These are phyloP conservation scores for Boloria selene DNA, from an alignment of 2,888 invertebrate species.

Conservation along the genomic window DNA sequence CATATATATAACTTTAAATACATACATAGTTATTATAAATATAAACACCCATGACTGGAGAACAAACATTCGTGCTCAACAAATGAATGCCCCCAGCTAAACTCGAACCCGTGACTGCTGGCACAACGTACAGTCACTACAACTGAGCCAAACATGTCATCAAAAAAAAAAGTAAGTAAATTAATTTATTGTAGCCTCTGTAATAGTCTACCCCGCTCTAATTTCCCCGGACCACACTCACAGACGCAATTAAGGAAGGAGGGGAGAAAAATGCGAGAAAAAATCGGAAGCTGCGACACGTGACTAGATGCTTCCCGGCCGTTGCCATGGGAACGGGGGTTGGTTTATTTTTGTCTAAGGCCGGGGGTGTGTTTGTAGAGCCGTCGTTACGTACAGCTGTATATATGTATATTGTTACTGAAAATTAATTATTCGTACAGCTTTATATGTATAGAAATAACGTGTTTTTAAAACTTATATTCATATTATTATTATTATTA, in stretches of 20 bases:
- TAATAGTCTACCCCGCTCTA: constrained; percentile 65
- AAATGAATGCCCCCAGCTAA: too few species aligned
- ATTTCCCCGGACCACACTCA: constrained; percentile 82
- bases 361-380: constrained; percentile 23
- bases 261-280: constrained; percentile 55
- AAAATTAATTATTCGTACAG: background rate
- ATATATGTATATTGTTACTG: background rate
- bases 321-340: constrained; percentile 69
- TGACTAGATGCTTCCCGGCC: constrained; percentile 79
- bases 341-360: constrained; percentile 44
- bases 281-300: constrained; percentile 79
- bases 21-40: too few species aligned
- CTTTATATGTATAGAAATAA: background rate
- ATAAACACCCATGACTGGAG: too few species aligned
- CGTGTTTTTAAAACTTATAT: too few species aligned
- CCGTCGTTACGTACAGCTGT: background rate
- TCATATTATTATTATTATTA: too few species aligned
- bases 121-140: too few species aligned
- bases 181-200: constrained; percentile 50
- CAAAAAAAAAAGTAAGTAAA: constrained; percentile 8
- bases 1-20: too few species aligned
- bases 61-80: too few species aligned
- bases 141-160: too few species aligned
- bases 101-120: too few species aligned
- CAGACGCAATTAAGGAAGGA: constrained; percentile 81